Percentiles rank a stretch among this genome's conserved stretches.
These are phyloP conservation scores for Triplophysa dalaica DNA, from an alignment of 2,113 vertebrate genomes.

Conservation along the genomic window DNA sequence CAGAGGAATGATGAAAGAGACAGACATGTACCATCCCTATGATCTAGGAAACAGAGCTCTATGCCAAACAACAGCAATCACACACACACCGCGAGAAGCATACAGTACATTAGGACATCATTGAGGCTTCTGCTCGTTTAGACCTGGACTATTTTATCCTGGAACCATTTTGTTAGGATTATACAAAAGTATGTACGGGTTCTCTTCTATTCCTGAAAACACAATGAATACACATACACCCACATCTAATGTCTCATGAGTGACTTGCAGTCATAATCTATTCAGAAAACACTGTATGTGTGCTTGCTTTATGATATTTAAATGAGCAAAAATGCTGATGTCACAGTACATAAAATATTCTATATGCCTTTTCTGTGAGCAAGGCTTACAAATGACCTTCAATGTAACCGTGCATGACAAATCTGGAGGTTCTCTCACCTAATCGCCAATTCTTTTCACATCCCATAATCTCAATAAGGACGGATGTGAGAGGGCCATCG, in stretches of 20 bases:
- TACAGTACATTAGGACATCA: background rate
- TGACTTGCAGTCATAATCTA: background rate
- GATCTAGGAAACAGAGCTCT: background rate
- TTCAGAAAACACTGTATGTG: background rate
- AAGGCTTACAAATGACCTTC: background rate
- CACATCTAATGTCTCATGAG: constrained; percentile 7
- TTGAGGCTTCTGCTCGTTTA: background rate
- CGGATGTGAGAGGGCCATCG: background rate
- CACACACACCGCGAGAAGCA: background rate
- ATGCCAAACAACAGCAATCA: background rate
- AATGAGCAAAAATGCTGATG: background rate
- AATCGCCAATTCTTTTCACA: background rate
- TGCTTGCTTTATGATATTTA: background rate
- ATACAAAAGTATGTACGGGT: background rate
- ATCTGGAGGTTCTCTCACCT: constrained; percentile 8
- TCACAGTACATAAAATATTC: background rate
- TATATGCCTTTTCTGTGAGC: background rate
- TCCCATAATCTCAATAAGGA: constrained; percentile 1
- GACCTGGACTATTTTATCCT: background rate
- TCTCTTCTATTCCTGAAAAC: constrained; percentile 2
- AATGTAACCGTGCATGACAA: background rate
- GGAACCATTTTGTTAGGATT: background rate
- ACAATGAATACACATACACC: background rate
- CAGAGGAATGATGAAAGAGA: constrained; percentile 23
- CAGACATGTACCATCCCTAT: background rate